Base-by-base conservation (phyloP, 2,113 vertebrate species). In the Plotosus lineatus region DNA sequence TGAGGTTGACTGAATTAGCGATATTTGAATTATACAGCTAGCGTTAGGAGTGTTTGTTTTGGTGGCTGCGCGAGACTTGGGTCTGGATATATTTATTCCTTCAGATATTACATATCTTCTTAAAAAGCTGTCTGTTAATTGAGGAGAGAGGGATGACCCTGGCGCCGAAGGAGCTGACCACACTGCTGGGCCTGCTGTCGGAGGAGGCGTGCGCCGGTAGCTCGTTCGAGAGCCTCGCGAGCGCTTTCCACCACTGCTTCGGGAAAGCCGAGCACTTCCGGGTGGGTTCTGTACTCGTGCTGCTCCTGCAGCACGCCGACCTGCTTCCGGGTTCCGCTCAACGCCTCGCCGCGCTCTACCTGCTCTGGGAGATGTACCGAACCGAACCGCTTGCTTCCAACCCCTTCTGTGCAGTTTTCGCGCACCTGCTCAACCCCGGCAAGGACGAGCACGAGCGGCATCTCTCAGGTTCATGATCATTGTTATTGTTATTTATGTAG, bases 341-440 rank as follows among this genome's bases (percentile, higher is more conserved):
- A 94, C 94, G 97, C 68, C 96, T 99, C 87, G 98, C 96, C 0
- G 98, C 97, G 0, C 96, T 99, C 86, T 99, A 99, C 91, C 94
- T 99, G n/a, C 94, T 99, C 0, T 99, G 98, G 98, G 98, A 99
- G 93, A 99, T 99, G 98, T 99, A 98, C 91, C 96, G 98, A 77
- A 99, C 97, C 72, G 98, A 99, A 91, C 97, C 96, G 48, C 94
- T 98, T 12, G 97, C 98, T 11, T 96, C 96, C 11, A 99, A 98
- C 92, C 98, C 97, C 8, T 99, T 98, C 88, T 97, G 96, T 38
- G 98, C 98, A 38, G 95, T 98, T 79, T 99, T 98, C 81, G 97
- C 97, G 1, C 98, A 99, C 86, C 93, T 99, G n/a, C 93, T 99
- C 58, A 97, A 97, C 90, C 95, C 96, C 95, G 6, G 94, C 95